Evolutionary conservation across 2,888 invertebrate genomes (phyloP).

Genomic region (Volucella bombylans): DNA sequence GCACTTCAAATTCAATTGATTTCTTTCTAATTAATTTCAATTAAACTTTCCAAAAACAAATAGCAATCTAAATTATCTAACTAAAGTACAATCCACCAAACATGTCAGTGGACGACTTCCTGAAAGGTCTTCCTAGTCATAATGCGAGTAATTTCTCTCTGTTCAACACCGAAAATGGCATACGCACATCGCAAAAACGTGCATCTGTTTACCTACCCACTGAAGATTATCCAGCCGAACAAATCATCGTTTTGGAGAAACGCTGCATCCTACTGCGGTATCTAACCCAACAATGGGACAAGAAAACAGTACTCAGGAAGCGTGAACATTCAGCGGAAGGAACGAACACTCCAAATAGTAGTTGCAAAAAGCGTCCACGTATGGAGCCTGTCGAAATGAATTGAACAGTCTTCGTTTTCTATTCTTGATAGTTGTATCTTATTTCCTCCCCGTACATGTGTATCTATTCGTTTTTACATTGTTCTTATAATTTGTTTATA

Average conservation of each 20-base stretch:
- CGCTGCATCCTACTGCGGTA: constrained; percentile 96
- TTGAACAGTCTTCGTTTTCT: constrained; percentile 67
- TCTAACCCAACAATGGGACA: constrained; percentile 97
- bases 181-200: constrained; percentile 91
- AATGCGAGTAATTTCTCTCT: constrained; percentile 95
- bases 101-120: constrained; percentile 92
- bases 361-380: constrained; percentile 81
- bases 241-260: constrained; percentile 98
- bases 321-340: constrained; percentile 78
- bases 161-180: constrained; percentile 93
- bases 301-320: constrained; percentile 85
- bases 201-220: constrained; percentile 96
- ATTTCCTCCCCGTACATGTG: constrained; percentile 22
- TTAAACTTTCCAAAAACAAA: constrained; percentile 5
- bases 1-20: neutral
- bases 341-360: constrained; percentile 74
- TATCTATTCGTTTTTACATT: constrained; percentile 26
- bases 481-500: constrained; percentile 53
- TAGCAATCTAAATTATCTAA: constrained; percentile 8
- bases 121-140: constrained; percentile 95
- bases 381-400: constrained; percentile 79
- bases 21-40: neutral
- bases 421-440: constrained; percentile 20
- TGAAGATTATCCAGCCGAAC: constrained; percentile 95
- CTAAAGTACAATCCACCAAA: constrained; percentile 53